Conservation (phyloP, 2,797 vertebrate genomes). For the Pteropus rufus region DNA sequence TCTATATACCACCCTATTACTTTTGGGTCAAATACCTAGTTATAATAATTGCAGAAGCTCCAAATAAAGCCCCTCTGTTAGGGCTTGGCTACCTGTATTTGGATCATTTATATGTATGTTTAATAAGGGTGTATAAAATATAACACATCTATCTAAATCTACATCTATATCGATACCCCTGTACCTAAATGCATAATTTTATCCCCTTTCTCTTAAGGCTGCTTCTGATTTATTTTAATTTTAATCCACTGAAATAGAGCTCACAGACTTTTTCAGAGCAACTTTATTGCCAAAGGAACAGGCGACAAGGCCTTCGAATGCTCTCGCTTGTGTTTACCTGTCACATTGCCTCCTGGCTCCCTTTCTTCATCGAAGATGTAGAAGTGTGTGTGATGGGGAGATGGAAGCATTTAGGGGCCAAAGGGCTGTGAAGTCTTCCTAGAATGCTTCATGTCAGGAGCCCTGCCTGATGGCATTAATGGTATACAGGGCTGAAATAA, state of each 20-base stretch:
- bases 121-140: background rate
- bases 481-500: background rate
- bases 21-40: background rate
- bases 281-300: slow-evolving; percentile 28
- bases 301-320: background rate
- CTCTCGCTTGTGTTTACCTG: background rate
- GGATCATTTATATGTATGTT: background rate
- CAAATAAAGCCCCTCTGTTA: background rate
- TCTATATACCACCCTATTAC: background rate
- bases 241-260: slow-evolving; percentile 1
- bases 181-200: background rate
- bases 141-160: background rate
- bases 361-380: background rate
- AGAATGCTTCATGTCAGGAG: background rate
- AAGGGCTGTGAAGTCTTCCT: background rate
- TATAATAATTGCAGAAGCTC: background rate
- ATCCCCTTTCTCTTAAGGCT: slow-evolving; percentile 11
- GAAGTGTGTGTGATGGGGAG: background rate
- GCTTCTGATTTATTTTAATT: slow-evolving; percentile 26
- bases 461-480: background rate
- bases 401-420: background rate
- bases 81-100: background rate
- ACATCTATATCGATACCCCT: background rate
- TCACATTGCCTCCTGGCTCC: background rate
- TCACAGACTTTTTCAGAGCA: slow-evolving; percentile 24